phyloP scores from a whole-genome alignment of 2,888 invertebrate species.

The Diploptera punctata region DNA sequence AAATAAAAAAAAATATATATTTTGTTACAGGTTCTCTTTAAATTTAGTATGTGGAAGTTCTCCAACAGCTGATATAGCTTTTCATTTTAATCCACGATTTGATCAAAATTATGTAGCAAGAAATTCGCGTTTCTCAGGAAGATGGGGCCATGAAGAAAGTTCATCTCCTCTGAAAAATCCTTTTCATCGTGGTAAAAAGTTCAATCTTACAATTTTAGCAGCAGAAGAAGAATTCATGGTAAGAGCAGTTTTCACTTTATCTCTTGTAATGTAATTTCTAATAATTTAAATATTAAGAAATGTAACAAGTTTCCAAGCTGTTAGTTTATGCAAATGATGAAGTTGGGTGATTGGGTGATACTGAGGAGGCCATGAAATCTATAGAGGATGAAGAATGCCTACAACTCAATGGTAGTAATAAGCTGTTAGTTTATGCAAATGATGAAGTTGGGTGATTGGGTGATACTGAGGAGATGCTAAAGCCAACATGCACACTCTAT shows the following conservation, averaged over 20 bases:
- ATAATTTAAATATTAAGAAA: too few relatives aligned
- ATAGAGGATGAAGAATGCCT: background rate
- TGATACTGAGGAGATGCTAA: too few relatives aligned
- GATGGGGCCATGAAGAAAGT: conserved; percentile 79
- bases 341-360: background rate
- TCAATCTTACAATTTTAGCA: conserved; percentile 66
- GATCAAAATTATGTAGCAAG: conserved; percentile 80
- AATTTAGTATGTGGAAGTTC: conserved; percentile 62
- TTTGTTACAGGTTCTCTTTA: conserved; percentile 63
- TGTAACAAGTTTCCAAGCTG: too few relatives aligned
- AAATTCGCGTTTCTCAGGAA: conserved; percentile 69
- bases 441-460: too few relatives aligned
- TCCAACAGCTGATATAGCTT: conserved; percentile 64
- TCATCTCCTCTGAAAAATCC: conserved; percentile 50
- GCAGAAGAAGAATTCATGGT: conserved; percentile 56
- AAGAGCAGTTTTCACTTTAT: background rate
- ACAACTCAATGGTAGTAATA: too few relatives aligned
- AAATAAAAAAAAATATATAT: too few relatives aligned
- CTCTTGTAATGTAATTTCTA: background rate
- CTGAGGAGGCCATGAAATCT: background rate
- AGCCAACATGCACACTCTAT: too few relatives aligned
- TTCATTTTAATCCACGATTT: conserved; percentile 84
- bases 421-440: too few relatives aligned
- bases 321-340: background rate
- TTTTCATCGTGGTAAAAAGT: conserved; percentile 58